These are phyloP conservation scores for Polypterus senegalus DNA, from an alignment of 2,113 vertebrate species.

Conservation along the genomic window DNA sequence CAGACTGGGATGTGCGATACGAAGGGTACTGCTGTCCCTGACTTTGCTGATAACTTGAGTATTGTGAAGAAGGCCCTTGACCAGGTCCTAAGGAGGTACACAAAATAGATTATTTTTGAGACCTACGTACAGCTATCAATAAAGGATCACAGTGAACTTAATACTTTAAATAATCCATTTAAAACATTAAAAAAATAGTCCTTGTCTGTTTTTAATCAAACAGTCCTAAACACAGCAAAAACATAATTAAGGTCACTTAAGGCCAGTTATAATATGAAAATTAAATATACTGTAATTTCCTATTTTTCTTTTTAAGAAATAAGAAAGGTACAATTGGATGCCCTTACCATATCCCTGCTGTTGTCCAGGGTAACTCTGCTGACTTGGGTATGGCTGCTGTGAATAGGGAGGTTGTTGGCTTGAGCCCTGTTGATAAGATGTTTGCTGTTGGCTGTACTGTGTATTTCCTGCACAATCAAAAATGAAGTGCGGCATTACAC, in stretches of 20 bases:
- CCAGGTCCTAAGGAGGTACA: slow-evolving; percentile 41
- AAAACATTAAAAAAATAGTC: too few relatives aligned
- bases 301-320: too few relatives aligned
- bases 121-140: too few relatives aligned
- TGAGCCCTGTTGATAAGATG: slow-evolving; percentile 77
- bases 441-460: slow-evolving; percentile 85
- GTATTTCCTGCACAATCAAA: slow-evolving; percentile 55
- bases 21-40: slow-evolving; percentile 81
- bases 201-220: too few relatives aligned
- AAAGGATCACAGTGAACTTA: too few relatives aligned
- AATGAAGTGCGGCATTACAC: too few relatives aligned
- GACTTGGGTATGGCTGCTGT: slow-evolving; percentile 82
- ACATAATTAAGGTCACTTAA: too few relatives aligned
- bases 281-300: too few relatives aligned
- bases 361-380: slow-evolving; percentile 75
- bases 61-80: slow-evolving; percentile 77
- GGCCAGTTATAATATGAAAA: too few relatives aligned
- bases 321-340: neutral
- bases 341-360: slow-evolving; percentile 70
- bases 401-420: slow-evolving; percentile 72
- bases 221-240: too few relatives aligned
- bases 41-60: slow-evolving; percentile 82
- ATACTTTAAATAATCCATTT: too few relatives aligned
- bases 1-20: slow-evolving; percentile 73
- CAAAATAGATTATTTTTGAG: too few relatives aligned